Percentiles rank a stretch among this genome's conserved stretches.
Evolutionary conservation across 2,888 invertebrate genomes (phyloP).

Genomic region (Leptopterna dolabrata): DNA sequence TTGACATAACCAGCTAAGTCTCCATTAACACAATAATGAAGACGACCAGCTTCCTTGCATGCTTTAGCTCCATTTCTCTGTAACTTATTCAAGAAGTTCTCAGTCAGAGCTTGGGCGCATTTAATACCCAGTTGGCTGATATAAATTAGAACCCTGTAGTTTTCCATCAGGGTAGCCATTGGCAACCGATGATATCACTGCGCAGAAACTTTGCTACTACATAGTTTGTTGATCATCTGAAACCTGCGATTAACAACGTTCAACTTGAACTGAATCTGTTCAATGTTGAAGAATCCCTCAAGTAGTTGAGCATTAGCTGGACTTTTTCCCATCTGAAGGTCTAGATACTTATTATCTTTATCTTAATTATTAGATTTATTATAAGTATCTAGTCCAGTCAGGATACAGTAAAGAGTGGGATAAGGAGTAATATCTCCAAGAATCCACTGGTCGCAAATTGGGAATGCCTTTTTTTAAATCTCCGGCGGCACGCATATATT

Average conservation of each 20-base stretch:
- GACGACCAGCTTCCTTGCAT: constrained; percentile 76
- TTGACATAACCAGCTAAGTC: constrained; percentile 83
- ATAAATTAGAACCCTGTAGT: constrained; percentile 82
- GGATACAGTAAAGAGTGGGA: constrained; percentile 72
- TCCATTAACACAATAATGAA: constrained; percentile 74
- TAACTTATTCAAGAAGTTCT: constrained; percentile 79
- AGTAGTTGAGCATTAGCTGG: not conserved
- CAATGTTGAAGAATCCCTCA: constrained; percentile 58
- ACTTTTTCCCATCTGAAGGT: constrained; percentile 60
- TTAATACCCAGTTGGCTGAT: constrained; percentile 93
- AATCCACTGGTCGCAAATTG: constrained; percentile 75
- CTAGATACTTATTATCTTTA: not conserved
- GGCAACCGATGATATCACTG: constrained; percentile 83
- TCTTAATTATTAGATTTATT: too few species aligned
- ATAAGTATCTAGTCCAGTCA: constrained; percentile 81
- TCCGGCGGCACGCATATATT: constrained; percentile 74
- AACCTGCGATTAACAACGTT: constrained; percentile 83
- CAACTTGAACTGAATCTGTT: constrained; percentile 70
- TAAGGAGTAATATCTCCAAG: constrained; percentile 67
- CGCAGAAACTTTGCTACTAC: constrained; percentile 79
- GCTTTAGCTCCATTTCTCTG: constrained; percentile 75
- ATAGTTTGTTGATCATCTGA: constrained; percentile 14
- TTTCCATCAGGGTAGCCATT: constrained; percentile 77
- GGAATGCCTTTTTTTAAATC: constrained; percentile 78
- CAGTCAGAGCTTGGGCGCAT: constrained; percentile 87